Evolutionary conservation across 2,888 invertebrate species (phyloP), one percentile per base, ranked within the genome.

Genomic region (Zygothrica quintamaculata): DNA sequence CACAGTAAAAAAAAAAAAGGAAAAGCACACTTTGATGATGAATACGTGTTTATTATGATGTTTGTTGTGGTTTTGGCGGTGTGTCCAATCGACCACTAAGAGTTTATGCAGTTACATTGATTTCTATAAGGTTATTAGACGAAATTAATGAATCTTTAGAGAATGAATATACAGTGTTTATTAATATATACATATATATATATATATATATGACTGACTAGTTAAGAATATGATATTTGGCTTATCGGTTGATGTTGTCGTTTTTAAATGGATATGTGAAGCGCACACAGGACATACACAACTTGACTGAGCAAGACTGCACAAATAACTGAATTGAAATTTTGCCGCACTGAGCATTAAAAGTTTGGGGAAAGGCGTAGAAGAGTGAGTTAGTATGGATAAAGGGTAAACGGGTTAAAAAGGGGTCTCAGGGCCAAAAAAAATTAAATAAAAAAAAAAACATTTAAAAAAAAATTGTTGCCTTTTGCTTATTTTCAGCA

Each of bases 251-350:
- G 37, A 4, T 36, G 33, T 39, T 50, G 48, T 51, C 65, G 37
- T 29, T 46, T 29, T 46, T 62, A 51, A 48, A 55, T 72, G 66
- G 55, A 67, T 11, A 66, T 57, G 55, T 56, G 66, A 59, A 61
- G 84, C 68, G 75, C 65, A 76, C 65, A 67, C 65, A 77, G 74
- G 69, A 69, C 73, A 80, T 72, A 73, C 84, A 81, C 84, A 84
- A 82, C 82, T 84, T 80, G 81, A 86, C 82, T 84, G 85, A 84
- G 82, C 70, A 61, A 77, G 86, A 86, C 73, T 86, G 84, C 84
- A 84, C 84, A 86, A 86, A 86, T 86, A 84, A 84, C 87, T 84
- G 84, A 81, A 85, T 72, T 74, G 65, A 71, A 82, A 79, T 76
- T 65, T 77, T 60, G 76, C 67, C 80, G 67, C 65, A 59, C 51